Evolutionary conservation across 2,113 vertebrate genomes (phyloP), one percentile per base, ranked within the genome.

Genomic region (Maccullochella peelii): DNA sequence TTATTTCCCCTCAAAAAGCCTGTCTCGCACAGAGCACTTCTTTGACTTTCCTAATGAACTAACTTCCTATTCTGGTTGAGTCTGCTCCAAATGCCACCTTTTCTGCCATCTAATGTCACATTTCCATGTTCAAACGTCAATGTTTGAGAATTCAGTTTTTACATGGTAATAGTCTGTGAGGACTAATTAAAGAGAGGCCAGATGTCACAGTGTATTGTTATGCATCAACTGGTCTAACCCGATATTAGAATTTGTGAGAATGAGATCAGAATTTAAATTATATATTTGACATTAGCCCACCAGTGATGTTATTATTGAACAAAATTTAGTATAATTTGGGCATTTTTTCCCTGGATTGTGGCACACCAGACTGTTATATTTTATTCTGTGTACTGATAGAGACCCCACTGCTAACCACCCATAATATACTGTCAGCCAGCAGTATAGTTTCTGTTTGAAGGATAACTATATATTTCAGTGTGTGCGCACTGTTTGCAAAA

Each of bases 31-130:
- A 18, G 52, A 86, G 67, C 72, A 83, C 40, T 88, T 79, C 84
- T 91, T 89, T 91, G 88, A 89, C 81, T 90, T 73, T 77, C 73
- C 92, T 95, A 95, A 96, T 95, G 90, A 95, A 93, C 91, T 82
- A 77, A 91, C 91, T 93, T 87, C 74, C 89, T 88, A 92, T 92
- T 94, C 94, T 85, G 74, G 71, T 89, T 79, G 80, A 79, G 86
- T 86, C 87, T 76, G 77, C 83, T 91, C 84, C 81, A 94, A 95
- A 96, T 93, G 93, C 79, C 93, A 94, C 82, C 87, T 94, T 92
- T 88, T 83, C 79, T 52, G 66, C 77, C 55, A 83, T 86, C 73
- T 92, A 94, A 95, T 95, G 92, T 94, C 94, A 94, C 91, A 95
- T 95, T 94, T 94, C 90, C 93, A 94, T 95, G 90, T 93, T 94